Base-by-base conservation (phyloP, 2,113 vertebrate species). In the Parotia lawesii region DNA sequence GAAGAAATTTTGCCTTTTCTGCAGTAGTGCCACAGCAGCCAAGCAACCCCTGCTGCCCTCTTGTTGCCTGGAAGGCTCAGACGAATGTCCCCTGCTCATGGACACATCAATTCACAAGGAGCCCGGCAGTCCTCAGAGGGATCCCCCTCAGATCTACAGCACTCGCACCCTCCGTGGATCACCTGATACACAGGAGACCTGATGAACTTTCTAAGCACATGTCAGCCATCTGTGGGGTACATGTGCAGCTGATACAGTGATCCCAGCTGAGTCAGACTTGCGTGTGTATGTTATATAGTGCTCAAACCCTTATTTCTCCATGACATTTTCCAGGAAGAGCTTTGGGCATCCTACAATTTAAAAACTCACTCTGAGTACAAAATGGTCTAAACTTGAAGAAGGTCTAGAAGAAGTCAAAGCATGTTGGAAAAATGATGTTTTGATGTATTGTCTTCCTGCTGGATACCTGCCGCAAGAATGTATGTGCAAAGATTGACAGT, bases 111-210 rank as follows among this genome's bases (percentile, higher is more conserved):
- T 3, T 20, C 31, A 37, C 12, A 31, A 53, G 45, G 47, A 83
- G 28, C 31, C 10, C 0, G 0, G 25, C 0, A 2, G 4, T 67
- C 17, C 31, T 81, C 47, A 74, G 24, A 27, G 12, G 21, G 27
- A 73, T 70, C 17, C 17, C 42, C 12, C 40, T 35, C 11, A 19
- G 20, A 20, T 66, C 50, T 40, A 9, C 15, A 57, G 54, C 10
- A 23, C 13, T 5, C 29, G 27, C 12, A 22, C 20, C 54, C 42
- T 50, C 42, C 13, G 2, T 62, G 76, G 54, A 80, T 76, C 72
- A 66, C 42, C 69, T 90, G 60, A 54, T 48, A 35, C 7, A 12
- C 21, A 77, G 83, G 28, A 76, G n/a, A 85, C 7, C 1, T 45
- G 45, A 54, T 1, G 1, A 86, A 73, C 60, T 77, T 58, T 27